Percentiles rank a stretch among this genome's conserved stretches.
phyloP scores from a whole-genome alignment of 2,888 invertebrate species.

The Hydraecia micacea region DNA sequence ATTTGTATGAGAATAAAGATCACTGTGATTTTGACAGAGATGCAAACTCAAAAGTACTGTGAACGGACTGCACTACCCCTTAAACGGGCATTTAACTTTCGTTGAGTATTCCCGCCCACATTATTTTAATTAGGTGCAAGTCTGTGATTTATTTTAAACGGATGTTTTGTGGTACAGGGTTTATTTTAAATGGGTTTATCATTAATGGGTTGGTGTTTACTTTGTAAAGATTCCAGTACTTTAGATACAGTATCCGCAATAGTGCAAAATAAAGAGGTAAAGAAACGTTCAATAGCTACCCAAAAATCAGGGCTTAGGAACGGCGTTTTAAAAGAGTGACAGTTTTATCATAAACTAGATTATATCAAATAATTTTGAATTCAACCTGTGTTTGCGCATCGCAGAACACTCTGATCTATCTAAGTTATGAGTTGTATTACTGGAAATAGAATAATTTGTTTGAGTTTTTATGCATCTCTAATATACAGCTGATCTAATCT shows the following conservation, averaged over 20 bases:
- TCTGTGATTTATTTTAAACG: constrained; percentile 77
- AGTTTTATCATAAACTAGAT: background rate
- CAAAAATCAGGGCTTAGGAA: background rate
- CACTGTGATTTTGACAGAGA: background rate
- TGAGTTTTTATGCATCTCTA: background rate
- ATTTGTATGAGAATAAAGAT: too few relatives aligned
- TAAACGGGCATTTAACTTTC: background rate
- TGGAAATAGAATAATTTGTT: background rate
- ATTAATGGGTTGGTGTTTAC: constrained; percentile 45
- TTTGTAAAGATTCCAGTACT: constrained; percentile 41
- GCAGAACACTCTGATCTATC: background rate
- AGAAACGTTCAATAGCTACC: background rate
- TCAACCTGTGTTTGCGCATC: background rate
- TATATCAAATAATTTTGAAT: background rate
- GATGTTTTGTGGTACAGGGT: constrained; percentile 69
- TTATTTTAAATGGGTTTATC: constrained; percentile 62
- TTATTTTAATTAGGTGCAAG: constrained; percentile 63
- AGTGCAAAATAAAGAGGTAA: constrained; percentile 24
- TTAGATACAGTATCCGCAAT: constrained; percentile 8
- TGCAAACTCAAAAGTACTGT: background rate
- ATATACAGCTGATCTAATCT: too few relatives aligned
- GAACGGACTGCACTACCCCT: background rate
- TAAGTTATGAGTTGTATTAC: background rate
- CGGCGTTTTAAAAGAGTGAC: background rate
- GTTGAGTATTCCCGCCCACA: constrained; percentile 20